Conservation (phyloP, 2,888 invertebrate species). For the Drosophila incognita region DNA sequence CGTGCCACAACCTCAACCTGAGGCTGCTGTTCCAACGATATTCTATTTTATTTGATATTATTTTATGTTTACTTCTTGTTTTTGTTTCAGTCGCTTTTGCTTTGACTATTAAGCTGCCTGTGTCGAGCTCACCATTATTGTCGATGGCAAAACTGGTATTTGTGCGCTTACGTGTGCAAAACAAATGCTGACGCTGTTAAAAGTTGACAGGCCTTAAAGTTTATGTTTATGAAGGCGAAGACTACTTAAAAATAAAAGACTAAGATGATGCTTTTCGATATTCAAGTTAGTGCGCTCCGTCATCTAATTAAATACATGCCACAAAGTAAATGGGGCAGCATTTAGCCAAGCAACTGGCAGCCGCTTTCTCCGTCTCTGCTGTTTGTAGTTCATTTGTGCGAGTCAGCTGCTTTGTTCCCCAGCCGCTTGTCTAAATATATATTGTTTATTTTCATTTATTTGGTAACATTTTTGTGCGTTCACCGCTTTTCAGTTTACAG, state of each 20-base stretch:
- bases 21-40: not conserved
- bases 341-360: constrained; percentile 1
- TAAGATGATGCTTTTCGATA: not conserved
- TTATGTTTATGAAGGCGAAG: not conserved
- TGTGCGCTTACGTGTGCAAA: rapidly evolving
- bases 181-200: not conserved
- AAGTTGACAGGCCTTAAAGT: not conserved
- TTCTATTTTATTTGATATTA: not conserved
- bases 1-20: not conserved
- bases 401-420: constrained; percentile 49
- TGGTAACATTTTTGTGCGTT: constrained; percentile 44
- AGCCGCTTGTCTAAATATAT: constrained; percentile 40
- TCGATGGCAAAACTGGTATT: not conserved
- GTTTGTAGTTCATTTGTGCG: constrained; percentile 21
- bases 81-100: not conserved
- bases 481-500: constrained; percentile 23
- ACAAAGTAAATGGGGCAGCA: not conserved
- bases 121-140: not conserved
- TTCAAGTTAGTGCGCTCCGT: not conserved
- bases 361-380: not conserved
- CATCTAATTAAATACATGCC: not conserved
- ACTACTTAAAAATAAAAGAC: not conserved
- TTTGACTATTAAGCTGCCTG: not conserved
- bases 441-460: constrained; percentile 63
- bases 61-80: not conserved